Percentiles rank a stretch among this genome's conserved stretches.
Evolutionary conservation across 2,797 vertebrate species (phyloP).

Genomic region (Tenualosa thibaudeaui): DNA sequence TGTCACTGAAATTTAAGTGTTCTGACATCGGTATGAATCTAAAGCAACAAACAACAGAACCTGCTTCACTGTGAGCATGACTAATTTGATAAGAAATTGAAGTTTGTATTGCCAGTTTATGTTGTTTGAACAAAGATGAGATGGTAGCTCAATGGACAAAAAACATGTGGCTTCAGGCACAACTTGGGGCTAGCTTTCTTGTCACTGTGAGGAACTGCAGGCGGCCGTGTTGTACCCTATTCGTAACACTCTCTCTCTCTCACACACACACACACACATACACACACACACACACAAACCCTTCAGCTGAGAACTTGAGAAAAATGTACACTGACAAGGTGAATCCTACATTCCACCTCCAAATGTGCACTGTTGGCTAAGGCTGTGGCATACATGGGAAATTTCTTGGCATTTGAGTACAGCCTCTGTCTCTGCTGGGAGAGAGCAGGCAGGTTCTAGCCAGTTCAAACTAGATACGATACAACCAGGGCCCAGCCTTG

Average conservation of each 20-base stretch:
- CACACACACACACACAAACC: background rate
- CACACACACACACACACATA: background rate
- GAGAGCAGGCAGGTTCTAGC: slow-evolving; percentile 41
- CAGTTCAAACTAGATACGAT: slow-evolving; percentile 49
- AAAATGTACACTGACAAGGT: slow-evolving; percentile 42
- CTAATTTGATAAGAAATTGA: background rate
- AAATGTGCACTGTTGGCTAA: slow-evolving; percentile 28
- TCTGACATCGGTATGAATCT: too few species aligned
- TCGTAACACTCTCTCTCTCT: too few species aligned
- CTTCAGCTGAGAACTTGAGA: slow-evolving; percentile 24
- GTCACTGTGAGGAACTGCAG: background rate
- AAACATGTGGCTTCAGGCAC: background rate
- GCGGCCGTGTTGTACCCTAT: background rate
- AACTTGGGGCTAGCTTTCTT: background rate
- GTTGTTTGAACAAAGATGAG: background rate
- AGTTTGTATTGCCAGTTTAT: background rate
- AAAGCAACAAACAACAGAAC: too few species aligned
- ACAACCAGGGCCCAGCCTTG: slow-evolving; percentile 35
- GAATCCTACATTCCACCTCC: slow-evolving; percentile 41
- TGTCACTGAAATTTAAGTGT: too few species aligned
- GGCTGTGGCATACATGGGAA: slow-evolving; percentile 26
- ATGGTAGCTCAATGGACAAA: background rate
- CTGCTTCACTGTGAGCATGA: background rate
- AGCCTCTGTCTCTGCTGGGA: background rate
- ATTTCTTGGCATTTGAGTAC: slow-evolving; percentile 32